Evolutionary conservation across 2,888 invertebrate species (phyloP).

Genomic region (Aproaerema taeniolella): DNA sequence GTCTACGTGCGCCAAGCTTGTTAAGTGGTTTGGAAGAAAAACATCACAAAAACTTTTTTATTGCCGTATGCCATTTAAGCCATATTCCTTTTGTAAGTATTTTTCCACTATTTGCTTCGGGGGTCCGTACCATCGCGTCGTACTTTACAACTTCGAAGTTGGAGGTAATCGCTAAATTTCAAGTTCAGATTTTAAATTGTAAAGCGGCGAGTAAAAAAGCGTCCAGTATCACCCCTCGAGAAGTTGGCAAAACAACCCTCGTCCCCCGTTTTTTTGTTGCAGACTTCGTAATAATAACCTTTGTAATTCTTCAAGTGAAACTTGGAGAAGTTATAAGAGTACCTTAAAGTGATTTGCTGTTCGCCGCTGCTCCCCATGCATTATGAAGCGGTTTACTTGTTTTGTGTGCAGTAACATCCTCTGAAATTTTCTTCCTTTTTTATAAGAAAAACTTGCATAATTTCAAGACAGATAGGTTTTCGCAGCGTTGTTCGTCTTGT

Average conservation of each 20-base stretch:
- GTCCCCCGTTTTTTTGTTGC: constrained; percentile 38
- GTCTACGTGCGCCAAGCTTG: constrained; percentile 75
- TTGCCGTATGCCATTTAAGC: constrained; percentile 68
- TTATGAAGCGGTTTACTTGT: constrained; percentile 36
- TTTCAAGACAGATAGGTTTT: no score
- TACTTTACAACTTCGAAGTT: not conserved
- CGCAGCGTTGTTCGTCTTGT: no score
- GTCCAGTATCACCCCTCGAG: constrained; percentile 32
- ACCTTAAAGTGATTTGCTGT: constrained; percentile 38
- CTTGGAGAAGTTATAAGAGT: constrained; percentile 42
- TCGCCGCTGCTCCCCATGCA: constrained; percentile 34
- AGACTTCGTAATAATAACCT: constrained; percentile 51
- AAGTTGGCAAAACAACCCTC: constrained; percentile 43
- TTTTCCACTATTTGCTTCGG: constrained; percentile 4
- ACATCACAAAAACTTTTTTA: constrained; percentile 76
- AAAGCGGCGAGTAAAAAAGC: constrained; percentile 25
- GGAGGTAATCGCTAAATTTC: constrained; percentile 13
- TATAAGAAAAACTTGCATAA: no score
- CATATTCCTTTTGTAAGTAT: constrained; percentile 33
- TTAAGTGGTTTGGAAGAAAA: constrained; percentile 78
- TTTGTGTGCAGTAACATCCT: constrained; percentile 4
- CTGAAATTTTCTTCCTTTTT: no score
- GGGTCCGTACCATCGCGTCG: no score
- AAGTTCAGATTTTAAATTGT: constrained; percentile 24
- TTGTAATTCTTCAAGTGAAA: constrained; percentile 51